Conservation (phyloP, 2,888 invertebrate genomes). For the Hymenopus coronatus region DNA sequence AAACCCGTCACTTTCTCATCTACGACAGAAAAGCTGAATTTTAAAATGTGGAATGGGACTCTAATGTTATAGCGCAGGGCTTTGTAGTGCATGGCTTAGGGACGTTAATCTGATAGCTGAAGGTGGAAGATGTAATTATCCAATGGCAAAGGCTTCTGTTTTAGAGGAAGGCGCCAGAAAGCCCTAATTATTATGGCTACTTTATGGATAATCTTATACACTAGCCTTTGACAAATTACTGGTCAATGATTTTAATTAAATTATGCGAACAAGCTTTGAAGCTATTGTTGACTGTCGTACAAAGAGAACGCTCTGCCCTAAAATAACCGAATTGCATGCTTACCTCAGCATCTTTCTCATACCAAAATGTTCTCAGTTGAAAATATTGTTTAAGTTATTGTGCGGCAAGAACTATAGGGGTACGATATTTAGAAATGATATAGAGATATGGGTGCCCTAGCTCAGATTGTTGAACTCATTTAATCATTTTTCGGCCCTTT, state of each 20-base stretch:
- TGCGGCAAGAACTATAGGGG: no score
- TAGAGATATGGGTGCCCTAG: no score
- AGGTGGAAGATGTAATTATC: not conserved
- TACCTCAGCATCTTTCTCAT: no score
- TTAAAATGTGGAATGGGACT: not conserved
- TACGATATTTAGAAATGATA: no score
- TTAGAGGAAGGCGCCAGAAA: not conserved
- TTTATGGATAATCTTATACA: not conserved
- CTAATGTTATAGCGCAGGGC: not conserved
- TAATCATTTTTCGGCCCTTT: no score
- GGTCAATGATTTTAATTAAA: not conserved
- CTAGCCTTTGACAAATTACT: not conserved
- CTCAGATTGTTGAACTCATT: no score
- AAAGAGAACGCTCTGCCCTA: no score
- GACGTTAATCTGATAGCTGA: not conserved
- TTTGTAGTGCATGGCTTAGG: not conserved
- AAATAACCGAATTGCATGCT: no score
- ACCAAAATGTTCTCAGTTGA: no score
- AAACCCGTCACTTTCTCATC: not conserved
- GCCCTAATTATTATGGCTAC: not conserved
- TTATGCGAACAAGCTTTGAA: not conserved
- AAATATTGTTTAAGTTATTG: no score
- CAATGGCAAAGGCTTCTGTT: not conserved
- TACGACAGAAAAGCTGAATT: not conserved
- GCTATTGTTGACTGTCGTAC: not conserved